Conservation (phyloP, 2,113 vertebrate species). For the Dendropsophus ebraccatus region DNA sequence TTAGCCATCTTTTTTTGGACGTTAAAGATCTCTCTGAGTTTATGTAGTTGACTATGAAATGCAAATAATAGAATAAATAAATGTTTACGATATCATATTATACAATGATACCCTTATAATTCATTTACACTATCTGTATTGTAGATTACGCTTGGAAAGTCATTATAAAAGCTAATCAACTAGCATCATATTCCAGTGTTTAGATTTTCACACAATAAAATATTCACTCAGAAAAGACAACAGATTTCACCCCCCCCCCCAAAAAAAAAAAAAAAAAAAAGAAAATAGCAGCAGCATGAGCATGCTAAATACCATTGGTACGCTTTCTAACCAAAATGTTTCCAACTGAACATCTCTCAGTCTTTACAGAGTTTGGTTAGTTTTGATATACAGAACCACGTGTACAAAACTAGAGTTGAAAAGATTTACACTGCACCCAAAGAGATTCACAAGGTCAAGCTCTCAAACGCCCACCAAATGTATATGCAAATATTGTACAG, state of each 20-base stretch:
- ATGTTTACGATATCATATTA: slow-evolving; percentile 23
- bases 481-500: slow-evolving; percentile 30
- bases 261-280: too few relatives aligned
- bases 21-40: not conserved
- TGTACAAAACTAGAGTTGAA: slow-evolving; percentile 58
- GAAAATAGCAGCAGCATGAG: slow-evolving; percentile 74
- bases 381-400: slow-evolving; percentile 63
- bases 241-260: slow-evolving; percentile 60
- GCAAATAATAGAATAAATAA: slow-evolving; percentile 40
- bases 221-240: slow-evolving; percentile 76
- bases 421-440: slow-evolving; percentile 63
- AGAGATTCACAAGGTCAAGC: slow-evolving; percentile 62
- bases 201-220: slow-evolving; percentile 74
- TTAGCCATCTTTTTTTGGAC: not conserved
- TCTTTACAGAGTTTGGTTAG: slow-evolving; percentile 67
- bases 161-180: slow-evolving; percentile 71
- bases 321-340: slow-evolving; percentile 72
- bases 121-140: slow-evolving; percentile 65
- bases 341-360: slow-evolving; percentile 25
- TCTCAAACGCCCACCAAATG: slow-evolving; percentile 62
- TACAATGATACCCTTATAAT: slow-evolving; percentile 31
- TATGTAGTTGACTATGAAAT: not conserved
- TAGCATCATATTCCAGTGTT: slow-evolving; percentile 75
- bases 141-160: slow-evolving; percentile 77
- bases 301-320: slow-evolving; percentile 84